These are phyloP conservation scores for Seira ritae DNA, from an alignment of 2,888 invertebrate species.

Conservation along the genomic window DNA sequence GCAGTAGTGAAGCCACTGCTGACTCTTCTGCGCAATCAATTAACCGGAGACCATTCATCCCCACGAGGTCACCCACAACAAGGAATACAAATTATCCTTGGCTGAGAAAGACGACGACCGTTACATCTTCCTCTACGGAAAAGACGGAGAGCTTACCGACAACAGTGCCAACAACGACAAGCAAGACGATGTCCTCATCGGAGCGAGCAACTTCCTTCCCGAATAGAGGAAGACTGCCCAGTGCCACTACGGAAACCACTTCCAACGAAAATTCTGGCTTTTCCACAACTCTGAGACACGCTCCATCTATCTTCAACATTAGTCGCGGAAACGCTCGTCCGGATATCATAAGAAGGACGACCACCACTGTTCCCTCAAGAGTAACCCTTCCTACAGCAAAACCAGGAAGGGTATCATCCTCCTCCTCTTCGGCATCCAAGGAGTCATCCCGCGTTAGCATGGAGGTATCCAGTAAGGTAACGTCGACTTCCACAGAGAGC, in stretches of 20 bases:
- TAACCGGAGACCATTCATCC: conserved; percentile 70
- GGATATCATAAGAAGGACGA: conserved; percentile 41
- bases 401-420: conserved; percentile 4
- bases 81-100: conserved; percentile 66
- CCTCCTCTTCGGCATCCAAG: conserved; percentile 4
- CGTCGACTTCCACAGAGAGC: conserved; percentile 48
- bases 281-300: conserved; percentile 37
- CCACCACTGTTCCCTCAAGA: conserved; percentile 35
- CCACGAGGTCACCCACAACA: conserved; percentile 61
- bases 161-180: conserved; percentile 47
- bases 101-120: conserved; percentile 61
- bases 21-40: conserved; percentile 34
- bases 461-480: conserved; percentile 33
- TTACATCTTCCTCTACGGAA: conserved; percentile 38
- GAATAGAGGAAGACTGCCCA: conserved; percentile 26
- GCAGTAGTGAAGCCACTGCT: conserved; percentile 23
- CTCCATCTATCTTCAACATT: conserved; percentile 51
- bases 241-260: conserved; percentile 36
- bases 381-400: conserved; percentile 21
- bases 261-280: conserved; percentile 44
- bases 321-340: conserved; percentile 40
- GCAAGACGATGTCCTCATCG: background rate
- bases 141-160: conserved; percentile 35
- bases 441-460: conserved; percentile 19
- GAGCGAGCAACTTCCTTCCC: conserved; percentile 17